Evolutionary conservation across 2,888 invertebrate species (phyloP), one percentile per base, ranked within the genome.

Genomic region (Caenorhabditis sp.): DNA sequence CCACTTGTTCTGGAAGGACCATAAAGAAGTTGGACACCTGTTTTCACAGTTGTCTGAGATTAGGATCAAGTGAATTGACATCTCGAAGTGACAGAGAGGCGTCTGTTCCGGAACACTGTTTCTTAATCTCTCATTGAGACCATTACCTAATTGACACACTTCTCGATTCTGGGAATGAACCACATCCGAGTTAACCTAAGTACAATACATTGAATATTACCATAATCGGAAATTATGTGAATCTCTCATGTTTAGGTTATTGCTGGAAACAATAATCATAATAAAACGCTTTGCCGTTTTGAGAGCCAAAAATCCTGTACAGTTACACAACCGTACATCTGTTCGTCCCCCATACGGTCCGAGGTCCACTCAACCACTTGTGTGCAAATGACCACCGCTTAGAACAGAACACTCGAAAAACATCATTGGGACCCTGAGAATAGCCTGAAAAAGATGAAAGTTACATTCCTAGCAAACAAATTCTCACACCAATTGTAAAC

Each of bases 271-370:
- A 74, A 67, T 76, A 58, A 50, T 53, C 44, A 76, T 61, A 55
- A 76, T 67, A 24, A 40, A 60, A 53, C 28, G 76, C 67, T 67
- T 76, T 61, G 61, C 40, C 76, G 76, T 61, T 61, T 74, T 61
- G 67, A 67, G 67, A 67, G 60, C 44, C 53, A 61, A 60, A 76
- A 69, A 55, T 50, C 56, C 32, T 77, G 77, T 77, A 47, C 32
- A 18, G 50, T 77, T 77, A 37, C 77, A 77, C 69, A 77, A 77
- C 64, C 50, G 26, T 62, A 55, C 77, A 77, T 77, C 77, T 77
- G 77, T 53, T 47, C 40, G n/a, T 61, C 26, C 55, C 47, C 62
- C 62, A 55, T 77, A 77, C 76, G 61, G 76, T 77, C 40, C n/a
- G 60, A 67, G 74, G 74, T 65, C 40, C 61, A 76, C 55, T 60